Conservation (phyloP, 1,140 invertebrate genomes). For the Meloidogyne chitwoodi region DNA sequence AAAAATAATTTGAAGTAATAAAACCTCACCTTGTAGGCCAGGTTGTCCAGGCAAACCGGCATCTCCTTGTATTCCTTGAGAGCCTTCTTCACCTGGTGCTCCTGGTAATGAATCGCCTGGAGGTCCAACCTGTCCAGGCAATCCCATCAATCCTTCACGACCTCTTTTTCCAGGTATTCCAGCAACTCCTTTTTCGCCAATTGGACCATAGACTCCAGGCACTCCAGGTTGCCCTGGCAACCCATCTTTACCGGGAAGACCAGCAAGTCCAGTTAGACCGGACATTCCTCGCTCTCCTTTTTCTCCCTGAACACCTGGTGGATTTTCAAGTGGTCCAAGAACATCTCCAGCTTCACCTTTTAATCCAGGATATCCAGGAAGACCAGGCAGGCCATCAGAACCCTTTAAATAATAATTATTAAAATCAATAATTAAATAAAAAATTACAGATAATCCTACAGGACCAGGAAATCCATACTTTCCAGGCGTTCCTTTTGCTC, state of each 20-base stretch:
- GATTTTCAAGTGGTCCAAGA: constrained; percentile 58
- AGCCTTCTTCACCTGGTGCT: constrained; percentile 5
- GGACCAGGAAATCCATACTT: constrained; percentile 33
- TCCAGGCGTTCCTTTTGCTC: constrained; percentile 33
- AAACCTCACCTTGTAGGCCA: constrained; percentile 1
- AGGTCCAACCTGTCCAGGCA: constrained; percentile 19
- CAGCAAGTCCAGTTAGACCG: constrained; percentile 41
- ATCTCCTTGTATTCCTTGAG: constrained; percentile 14
- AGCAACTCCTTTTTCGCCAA: constrained; percentile 34
- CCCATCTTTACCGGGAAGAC: constrained; percentile 43
- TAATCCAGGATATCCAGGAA: constrained; percentile 52
- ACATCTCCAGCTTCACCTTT: constrained; percentile 58
- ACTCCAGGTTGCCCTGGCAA: constrained; percentile 34
- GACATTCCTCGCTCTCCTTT: constrained; percentile 47
- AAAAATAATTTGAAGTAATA: not conserved
- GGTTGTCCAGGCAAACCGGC: constrained; percentile 21
- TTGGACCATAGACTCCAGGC: constrained; percentile 39
- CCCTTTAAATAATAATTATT: constrained; percentile 27
- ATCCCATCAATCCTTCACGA: constrained; percentile 38
- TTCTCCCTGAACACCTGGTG: constrained; percentile 42
- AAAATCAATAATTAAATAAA: not conserved
- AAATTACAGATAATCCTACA: constrained; percentile 39
- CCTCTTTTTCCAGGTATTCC: constrained; percentile 47
- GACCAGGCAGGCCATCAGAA: constrained; percentile 49
- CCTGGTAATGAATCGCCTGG: constrained; percentile 34